These are phyloP conservation scores for Ictalurus furcatus DNA, from an alignment of 2,113 vertebrate species.

Conservation along the genomic window DNA sequence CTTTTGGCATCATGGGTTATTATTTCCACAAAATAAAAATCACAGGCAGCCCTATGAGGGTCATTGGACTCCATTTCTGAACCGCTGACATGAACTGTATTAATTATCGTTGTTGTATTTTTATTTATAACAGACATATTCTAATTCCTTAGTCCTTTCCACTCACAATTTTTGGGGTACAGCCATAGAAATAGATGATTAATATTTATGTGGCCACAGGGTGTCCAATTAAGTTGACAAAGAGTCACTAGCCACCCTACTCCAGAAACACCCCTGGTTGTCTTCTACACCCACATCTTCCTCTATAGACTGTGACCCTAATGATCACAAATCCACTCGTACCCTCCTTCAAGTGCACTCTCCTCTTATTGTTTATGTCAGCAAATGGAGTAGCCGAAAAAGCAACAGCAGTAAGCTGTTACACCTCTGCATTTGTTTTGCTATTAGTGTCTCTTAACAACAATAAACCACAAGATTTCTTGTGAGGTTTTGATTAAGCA, in stretches of 20 bases:
- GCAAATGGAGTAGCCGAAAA: neutral
- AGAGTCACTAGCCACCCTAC: neutral
- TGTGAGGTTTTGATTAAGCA: slow-evolving; percentile 7
- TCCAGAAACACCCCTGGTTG: neutral
- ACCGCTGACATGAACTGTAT: neutral
- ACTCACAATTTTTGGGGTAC: neutral
- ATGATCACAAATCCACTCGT: neutral
- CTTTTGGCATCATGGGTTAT: neutral
- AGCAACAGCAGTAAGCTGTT: neutral
- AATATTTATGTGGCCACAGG: neutral
- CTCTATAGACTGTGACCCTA: neutral
- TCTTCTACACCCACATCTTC: neutral
- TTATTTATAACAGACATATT: neutral
- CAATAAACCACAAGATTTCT: neutral
- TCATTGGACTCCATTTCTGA: neutral
- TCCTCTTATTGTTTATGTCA: neutral
- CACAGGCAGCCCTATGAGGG: neutral
- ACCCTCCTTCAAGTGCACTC: neutral
- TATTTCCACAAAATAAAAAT: neutral
- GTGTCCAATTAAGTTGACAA: neutral
- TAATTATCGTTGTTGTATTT: neutral
- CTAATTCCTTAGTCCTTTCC: neutral
- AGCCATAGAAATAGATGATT: neutral
- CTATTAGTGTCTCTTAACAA: neutral
- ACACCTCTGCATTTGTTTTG: neutral